Conservation (phyloP, 2,113 vertebrate genomes). For the Corythornis vintsioides region DNA sequence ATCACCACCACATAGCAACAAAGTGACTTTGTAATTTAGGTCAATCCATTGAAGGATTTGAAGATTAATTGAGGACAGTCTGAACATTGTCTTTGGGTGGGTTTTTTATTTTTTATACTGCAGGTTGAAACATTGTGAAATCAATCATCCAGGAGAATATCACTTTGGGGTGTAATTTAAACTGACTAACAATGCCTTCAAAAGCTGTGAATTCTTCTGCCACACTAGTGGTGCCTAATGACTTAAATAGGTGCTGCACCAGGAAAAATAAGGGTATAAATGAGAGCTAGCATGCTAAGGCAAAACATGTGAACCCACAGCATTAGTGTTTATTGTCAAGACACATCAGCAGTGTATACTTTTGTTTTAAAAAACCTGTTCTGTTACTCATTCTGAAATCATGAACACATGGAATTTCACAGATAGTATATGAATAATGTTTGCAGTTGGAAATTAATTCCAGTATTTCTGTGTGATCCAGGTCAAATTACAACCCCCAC, state of each 20-base stretch:
- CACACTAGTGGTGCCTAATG: neutral
- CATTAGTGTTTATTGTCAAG: neutral
- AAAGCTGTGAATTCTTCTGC: neutral
- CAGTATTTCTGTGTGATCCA: neutral
- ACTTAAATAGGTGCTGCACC: neutral
- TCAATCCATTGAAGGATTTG: neutral
- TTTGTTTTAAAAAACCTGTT: neutral
- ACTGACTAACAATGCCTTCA: neutral
- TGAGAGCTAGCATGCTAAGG: neutral
- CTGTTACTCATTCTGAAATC: neutral
- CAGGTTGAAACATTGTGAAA: neutral
- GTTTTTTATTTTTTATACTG: neutral
- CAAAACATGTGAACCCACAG: neutral
- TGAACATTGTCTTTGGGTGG: neutral
- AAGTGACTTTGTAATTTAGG: conserved; percentile 19
- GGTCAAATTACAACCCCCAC: neutral
- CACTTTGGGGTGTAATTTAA: neutral
- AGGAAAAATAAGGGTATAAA: neutral
- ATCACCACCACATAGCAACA: neutral
- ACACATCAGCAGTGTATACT: neutral
- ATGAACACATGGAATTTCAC: neutral
- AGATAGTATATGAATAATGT: neutral
- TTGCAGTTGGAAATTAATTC: neutral
- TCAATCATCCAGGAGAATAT: neutral
- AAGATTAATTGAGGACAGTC: conserved; percentile 40